phyloP scores from a whole-genome alignment of 1,140 invertebrate genomes.

The Drosophila arawakana region DNA sequence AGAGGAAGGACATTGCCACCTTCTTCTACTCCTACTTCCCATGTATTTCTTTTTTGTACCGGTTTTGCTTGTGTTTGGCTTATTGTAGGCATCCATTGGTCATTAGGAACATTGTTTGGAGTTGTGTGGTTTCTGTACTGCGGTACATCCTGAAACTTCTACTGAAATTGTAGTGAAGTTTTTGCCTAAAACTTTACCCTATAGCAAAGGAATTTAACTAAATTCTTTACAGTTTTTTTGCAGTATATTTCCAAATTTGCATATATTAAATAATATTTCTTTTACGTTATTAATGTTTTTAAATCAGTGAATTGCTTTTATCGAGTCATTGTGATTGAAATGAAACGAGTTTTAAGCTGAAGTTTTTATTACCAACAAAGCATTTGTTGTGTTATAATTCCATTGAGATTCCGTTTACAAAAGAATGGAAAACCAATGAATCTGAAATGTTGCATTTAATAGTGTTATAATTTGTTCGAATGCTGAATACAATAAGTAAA shows the following conservation, averaged over 20 bases:
- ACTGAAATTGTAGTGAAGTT: background rate
- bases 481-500: no score
- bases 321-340: no score
- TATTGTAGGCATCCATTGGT: constrained; percentile 65
- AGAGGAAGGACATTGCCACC: constrained; percentile 7
- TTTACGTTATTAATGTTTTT: no score
- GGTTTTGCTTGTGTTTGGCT: constrained; percentile 46
- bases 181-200: background rate
- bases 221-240: background rate
- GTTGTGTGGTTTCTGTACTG: constrained; percentile 44
- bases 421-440: no score
- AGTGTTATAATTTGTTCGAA: no score
- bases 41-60: background rate
- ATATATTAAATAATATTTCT: no score
- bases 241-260: background rate
- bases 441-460: no score
- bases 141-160: background rate
- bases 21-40: background rate
- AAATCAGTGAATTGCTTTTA: no score
- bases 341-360: no score
- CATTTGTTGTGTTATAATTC: no score
- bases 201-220: background rate
- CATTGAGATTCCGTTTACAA: no score
- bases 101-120: constrained; percentile 67
- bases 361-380: no score